Conservation (phyloP, 2,113 vertebrate genomes). For the Herpetotheres cachinnans region DNA sequence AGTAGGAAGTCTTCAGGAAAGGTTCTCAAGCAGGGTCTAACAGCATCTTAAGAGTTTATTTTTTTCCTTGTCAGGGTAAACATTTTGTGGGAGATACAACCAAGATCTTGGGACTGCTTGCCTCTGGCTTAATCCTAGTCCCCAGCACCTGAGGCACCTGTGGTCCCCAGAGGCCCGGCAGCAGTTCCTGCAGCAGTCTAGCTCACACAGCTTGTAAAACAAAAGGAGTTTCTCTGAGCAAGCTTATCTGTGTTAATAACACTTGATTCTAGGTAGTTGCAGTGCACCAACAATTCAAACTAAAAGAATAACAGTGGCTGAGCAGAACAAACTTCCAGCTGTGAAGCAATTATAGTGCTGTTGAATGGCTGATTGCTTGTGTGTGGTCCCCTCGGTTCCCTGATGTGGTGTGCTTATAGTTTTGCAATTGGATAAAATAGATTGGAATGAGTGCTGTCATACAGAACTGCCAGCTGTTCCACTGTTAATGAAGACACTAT, state of each 20-base stretch:
- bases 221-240: conserved; percentile 41
- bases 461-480: conserved; percentile 75
- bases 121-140: not conserved
- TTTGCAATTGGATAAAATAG: conserved; percentile 74
- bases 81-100: not conserved
- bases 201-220: conserved; percentile 6
- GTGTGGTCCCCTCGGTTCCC: conserved; percentile 70
- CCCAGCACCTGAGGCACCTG: not conserved
- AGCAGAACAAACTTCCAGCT: conserved; percentile 73
- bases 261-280: conserved; percentile 59
- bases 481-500: conserved; percentile 74
- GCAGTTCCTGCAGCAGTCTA: not conserved
- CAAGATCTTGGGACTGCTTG: not conserved
- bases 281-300: conserved; percentile 57
- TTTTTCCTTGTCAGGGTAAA: not conserved
- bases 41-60: not conserved
- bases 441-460: conserved; percentile 72
- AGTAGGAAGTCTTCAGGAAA: conserved; percentile 4
- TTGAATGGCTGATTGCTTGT: conserved; percentile 62
- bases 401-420: conserved; percentile 61
- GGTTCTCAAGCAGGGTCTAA: conserved; percentile 15
- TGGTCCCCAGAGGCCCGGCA: not conserved
- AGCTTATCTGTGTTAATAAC: conserved; percentile 48
- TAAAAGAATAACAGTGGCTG: conserved; percentile 69
- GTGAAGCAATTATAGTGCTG: conserved; percentile 74